phyloP scores from a whole-genome alignment of 2,797 vertebrate species.

The Triplophysa yarkandensis region DNA sequence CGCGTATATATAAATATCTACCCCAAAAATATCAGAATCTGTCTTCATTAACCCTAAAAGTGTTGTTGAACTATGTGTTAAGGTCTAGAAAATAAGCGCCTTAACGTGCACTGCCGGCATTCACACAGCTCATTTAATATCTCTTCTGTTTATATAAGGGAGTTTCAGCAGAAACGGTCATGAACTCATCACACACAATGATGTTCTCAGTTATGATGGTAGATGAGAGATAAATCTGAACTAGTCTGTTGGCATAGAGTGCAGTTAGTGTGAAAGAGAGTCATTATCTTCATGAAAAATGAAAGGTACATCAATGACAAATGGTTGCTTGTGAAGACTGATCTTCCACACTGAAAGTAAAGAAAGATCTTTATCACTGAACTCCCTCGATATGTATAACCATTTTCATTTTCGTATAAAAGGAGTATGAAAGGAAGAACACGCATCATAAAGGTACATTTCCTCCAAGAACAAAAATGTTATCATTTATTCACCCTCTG shows the following conservation, averaged over 20 bases:
- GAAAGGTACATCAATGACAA: slow-evolving; percentile 10
- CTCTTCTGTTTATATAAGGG: slow-evolving; percentile 53
- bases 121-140: slow-evolving; percentile 38
- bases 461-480: too few relatives aligned
- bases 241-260: slow-evolving; percentile 11
- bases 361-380: too few relatives aligned
- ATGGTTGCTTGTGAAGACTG: background rate
- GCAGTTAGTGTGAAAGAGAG: slow-evolving; percentile 3
- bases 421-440: too few relatives aligned
- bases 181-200: slow-evolving; percentile 22
- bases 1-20: too few relatives aligned
- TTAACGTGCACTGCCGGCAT: slow-evolving; percentile 27
- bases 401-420: too few relatives aligned
- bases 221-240: slow-evolving; percentile 39
- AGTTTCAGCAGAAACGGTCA: slow-evolving; percentile 15
- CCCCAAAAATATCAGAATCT: too few relatives aligned
- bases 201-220: slow-evolving; percentile 22
- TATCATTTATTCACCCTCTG: too few relatives aligned
- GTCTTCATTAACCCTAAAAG: too few relatives aligned
- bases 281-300: slow-evolving; percentile 17
- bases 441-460: too few relatives aligned
- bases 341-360: background rate
- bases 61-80: too few relatives aligned
- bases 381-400: too few relatives aligned
- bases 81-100: slow-evolving; percentile 22